These are phyloP conservation scores for Tricholaema leucomelas DNA, from an alignment of 2,113 vertebrate genomes.

Conservation along the genomic window DNA sequence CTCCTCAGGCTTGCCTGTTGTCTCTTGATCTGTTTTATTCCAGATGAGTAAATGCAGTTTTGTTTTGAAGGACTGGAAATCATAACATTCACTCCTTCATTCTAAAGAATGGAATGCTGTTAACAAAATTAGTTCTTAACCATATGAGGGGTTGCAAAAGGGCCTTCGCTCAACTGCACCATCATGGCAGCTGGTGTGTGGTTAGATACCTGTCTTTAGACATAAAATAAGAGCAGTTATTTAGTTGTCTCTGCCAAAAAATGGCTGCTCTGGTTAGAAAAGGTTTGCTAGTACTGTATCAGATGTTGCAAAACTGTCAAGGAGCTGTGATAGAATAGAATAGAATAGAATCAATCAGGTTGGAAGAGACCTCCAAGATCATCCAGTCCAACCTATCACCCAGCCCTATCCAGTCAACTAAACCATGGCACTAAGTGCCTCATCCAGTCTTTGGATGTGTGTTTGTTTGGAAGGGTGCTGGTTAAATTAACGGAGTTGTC, in stretches of 20 bases:
- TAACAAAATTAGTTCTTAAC: background rate
- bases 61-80: too few relatives aligned
- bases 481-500: background rate
- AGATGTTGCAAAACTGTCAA: background rate
- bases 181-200: background rate
- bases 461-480: background rate
- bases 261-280: background rate
- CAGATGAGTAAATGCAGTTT: too few relatives aligned
- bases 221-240: background rate
- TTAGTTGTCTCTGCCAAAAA: background rate
- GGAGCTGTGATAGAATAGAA: too few relatives aligned
- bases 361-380: too few relatives aligned
- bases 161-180: fast-evolving
- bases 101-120: background rate
- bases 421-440: too few relatives aligned
- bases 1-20: background rate
- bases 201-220: background rate
- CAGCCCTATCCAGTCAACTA: too few relatives aligned
- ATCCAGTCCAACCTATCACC: too few relatives aligned
- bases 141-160: background rate
- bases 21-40: background rate
- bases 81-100: too few relatives aligned
- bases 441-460: too few relatives aligned
- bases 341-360: too few relatives aligned
- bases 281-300: background rate